Evolutionary conservation across 2,888 invertebrate species (phyloP).

Genomic region (Crepidodera aurea): DNA sequence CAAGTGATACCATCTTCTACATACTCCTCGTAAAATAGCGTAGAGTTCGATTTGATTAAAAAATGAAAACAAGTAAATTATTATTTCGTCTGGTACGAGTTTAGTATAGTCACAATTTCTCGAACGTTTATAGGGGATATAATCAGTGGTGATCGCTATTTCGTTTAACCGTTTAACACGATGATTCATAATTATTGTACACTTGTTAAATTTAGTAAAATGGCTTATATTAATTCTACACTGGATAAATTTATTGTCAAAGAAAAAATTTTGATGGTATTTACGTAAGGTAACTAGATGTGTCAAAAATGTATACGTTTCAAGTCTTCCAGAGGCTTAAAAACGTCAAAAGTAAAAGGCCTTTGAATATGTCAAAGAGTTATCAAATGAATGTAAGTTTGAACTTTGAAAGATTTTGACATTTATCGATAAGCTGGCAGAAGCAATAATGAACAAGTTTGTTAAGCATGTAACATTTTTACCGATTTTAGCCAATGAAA

Average conservation of each 20-base stretch:
- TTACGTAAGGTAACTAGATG: background rate
- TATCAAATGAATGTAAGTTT: too few species aligned
- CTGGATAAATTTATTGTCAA: background rate
- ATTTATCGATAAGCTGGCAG: too few species aligned
- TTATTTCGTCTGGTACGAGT: constrained; percentile 42
- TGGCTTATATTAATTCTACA: constrained; percentile 3
- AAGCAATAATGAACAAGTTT: too few species aligned
- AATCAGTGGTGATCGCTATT: constrained; percentile 8
- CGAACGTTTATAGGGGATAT: constrained; percentile 31
- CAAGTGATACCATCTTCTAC: constrained; percentile 45
- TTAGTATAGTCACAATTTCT: constrained; percentile 35
- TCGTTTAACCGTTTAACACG: constrained; percentile 16
- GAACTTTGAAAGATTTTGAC: too few species aligned
- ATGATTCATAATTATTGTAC: constrained; percentile 22
- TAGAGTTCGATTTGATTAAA: constrained; percentile 41
- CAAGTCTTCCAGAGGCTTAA: too few species aligned
- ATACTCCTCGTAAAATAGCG: constrained; percentile 37
- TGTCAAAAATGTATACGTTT: too few species aligned
- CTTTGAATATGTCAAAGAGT: too few species aligned
- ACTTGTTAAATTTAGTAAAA: constrained; percentile 32
- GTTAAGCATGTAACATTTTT: too few species aligned
- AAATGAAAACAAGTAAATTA: constrained; percentile 44
- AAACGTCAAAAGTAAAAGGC: too few species aligned
- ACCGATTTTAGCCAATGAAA: too few species aligned
- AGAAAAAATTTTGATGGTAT: too few species aligned